Evolutionary conservation across 2,797 vertebrate species (phyloP), one percentile per base, ranked within the genome.

Genomic region (Cephalopachus bancanus): DNA sequence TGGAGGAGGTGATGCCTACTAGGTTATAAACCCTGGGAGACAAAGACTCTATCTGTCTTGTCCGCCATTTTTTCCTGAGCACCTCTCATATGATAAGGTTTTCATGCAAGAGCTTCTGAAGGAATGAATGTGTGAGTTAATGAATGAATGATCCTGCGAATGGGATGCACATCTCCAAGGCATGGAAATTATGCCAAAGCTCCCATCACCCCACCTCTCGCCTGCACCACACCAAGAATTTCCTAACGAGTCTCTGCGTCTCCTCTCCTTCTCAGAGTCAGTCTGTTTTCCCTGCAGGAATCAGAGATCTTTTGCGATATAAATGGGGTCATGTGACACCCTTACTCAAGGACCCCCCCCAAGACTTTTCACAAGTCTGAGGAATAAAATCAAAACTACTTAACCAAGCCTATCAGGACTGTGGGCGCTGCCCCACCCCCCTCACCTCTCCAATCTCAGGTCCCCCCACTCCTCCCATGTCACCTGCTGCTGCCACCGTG

Each of bases 381-480:
- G 62, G 74, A 83, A 67, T 44, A 28, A 37, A 91, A 75, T 33
- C 19, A 64, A 62, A 75, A 26, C 11, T 75, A 57, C 17, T 49
- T 51, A 26, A 53, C 44, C 51, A 69, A 95, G 71, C 4, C 10
- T 3, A 0, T 8, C 10, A 55, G 44, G n/a, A 37, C n/a, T 37
- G 24, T 2, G 15, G 3, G n/a, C 4, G 44, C 44, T 44, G 44
- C 17, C 28, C 71, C 12, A 22, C 53, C 1, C 8, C 20, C 33
- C 9, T n/a, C 1, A 20, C 28, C 12, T 60, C 80, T 78, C 55
- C 44, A 19, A 5, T 8, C 37, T n/a, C 14, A 7, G 17, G 33
- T 1, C 7, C 2, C 3, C 55, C 20, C 15, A 15, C 19, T 1
- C 2, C 15, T 62, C 19, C 55, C 15, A 65, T 0, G 44, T 0